phyloP scores from a whole-genome alignment of 2,888 invertebrate species.

The Tribolium freemani region DNA sequence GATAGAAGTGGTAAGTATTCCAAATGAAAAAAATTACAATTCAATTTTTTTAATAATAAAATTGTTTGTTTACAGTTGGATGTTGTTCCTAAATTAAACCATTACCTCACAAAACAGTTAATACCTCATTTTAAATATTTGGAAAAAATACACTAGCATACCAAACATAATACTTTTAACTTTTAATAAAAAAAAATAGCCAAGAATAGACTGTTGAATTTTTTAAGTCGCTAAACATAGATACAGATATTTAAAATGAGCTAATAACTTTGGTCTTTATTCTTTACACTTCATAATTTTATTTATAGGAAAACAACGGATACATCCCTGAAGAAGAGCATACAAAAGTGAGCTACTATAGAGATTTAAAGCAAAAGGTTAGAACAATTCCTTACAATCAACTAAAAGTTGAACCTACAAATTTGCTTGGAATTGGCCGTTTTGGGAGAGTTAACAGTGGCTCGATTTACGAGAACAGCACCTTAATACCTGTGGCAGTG shows the following conservation, averaged over 20 bases:
- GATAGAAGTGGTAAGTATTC: slow-evolving; percentile 74
- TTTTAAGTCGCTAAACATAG: too few relatives aligned
- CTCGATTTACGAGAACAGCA: slow-evolving; percentile 75
- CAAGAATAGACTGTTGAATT: too few relatives aligned
- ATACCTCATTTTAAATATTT: too few relatives aligned
- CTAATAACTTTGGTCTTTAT: background rate
- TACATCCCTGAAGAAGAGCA: slow-evolving; percentile 81
- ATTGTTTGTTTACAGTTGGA: too few relatives aligned
- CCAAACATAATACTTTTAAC: too few relatives aligned
- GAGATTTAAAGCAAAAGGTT: slow-evolving; percentile 81
- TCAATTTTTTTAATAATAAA: too few relatives aligned
- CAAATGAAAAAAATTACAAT: background rate
- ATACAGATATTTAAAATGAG: background rate
- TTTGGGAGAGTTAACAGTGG: slow-evolving; percentile 85
- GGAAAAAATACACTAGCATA: too few relatives aligned
- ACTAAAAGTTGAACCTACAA: slow-evolving; percentile 77
- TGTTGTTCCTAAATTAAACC: too few relatives aligned
- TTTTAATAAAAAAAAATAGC: too few relatives aligned
- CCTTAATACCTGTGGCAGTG: slow-evolving; percentile 71
- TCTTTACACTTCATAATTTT: too few relatives aligned
- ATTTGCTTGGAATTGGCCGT: slow-evolving; percentile 80
- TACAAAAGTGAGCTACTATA: slow-evolving; percentile 77
- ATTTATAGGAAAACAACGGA: slow-evolving; percentile 78
- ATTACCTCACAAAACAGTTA: too few relatives aligned
- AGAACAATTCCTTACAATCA: slow-evolving; percentile 82